These are phyloP conservation scores for Sipha flava DNA, from an alignment of 1,140 invertebrate species.

Conservation along the genomic window DNA sequence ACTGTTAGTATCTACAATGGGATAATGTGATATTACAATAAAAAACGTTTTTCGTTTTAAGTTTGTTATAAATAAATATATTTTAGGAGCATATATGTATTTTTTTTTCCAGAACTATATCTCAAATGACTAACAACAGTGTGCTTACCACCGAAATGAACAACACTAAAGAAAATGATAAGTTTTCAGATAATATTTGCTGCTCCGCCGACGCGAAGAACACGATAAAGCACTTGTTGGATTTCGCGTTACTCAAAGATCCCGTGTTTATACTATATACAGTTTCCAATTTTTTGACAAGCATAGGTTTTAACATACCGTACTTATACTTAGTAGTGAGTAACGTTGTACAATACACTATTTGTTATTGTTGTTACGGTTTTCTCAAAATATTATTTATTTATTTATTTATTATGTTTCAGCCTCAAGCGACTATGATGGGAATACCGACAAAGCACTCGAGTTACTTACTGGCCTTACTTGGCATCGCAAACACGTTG, in stretches of 20 bases:
- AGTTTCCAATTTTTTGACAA: slow-evolving; percentile 89
- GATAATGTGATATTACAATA: no score
- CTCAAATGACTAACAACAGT: slow-evolving; percentile 42
- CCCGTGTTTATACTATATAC: slow-evolving; percentile 83
- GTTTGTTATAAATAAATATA: no score
- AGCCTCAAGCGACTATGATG: slow-evolving; percentile 55
- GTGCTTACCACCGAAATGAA: slow-evolving; percentile 38
- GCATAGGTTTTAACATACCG: slow-evolving; percentile 92
- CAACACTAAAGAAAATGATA: slow-evolving; percentile 72
- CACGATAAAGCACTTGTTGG: slow-evolving; percentile 72
- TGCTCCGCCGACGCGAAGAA: slow-evolving; percentile 48
- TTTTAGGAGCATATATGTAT: no score
- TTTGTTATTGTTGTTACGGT: no score
- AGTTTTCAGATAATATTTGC: slow-evolving; percentile 72
- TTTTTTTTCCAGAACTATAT: slow-evolving; percentile 37
- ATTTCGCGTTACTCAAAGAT: slow-evolving; percentile 73
- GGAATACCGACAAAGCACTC: slow-evolving; percentile 51
- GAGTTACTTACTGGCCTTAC: slow-evolving; percentile 62
- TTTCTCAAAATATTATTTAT: background rate
- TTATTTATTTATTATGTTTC: slow-evolving; percentile 34
- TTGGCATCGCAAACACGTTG: slow-evolving; percentile 80
- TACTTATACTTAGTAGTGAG: slow-evolving; percentile 70
- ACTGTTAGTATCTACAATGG: no score
- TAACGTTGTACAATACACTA: no score
- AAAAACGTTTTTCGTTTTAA: no score